phyloP scores from a whole-genome alignment of 92 coral and sea anemone genomes.

The Blastomussa wellsi region DNA sequence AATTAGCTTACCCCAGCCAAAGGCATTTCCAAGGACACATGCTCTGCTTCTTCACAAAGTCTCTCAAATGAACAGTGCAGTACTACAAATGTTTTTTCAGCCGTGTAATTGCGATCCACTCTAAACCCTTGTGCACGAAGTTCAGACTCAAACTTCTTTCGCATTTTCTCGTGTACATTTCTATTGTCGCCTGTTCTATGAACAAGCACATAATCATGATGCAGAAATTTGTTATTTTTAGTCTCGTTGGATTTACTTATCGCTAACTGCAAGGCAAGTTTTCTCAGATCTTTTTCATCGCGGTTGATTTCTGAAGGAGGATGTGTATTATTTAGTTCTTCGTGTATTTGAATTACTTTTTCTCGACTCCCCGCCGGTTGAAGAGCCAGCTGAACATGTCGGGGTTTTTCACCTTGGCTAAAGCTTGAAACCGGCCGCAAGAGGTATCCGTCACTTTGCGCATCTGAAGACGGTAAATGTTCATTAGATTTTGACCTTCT shows the following conservation, averaged over 20 bases:
- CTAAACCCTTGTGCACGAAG: constrained; percentile 75
- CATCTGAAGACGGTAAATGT: constrained; percentile 16
- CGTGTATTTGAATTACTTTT: constrained; percentile 39
- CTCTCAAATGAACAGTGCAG: constrained; percentile 94
- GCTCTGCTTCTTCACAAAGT: constrained; percentile 93
- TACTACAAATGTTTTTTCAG: constrained; percentile 72
- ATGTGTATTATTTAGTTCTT: constrained; percentile 23
- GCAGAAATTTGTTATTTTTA: constrained; percentile 53
- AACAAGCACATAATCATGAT: constrained; percentile 84
- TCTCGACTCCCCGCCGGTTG: constrained; percentile 49
- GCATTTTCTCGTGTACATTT: constrained; percentile 61
- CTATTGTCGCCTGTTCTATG: constrained; percentile 74
- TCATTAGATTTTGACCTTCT: constrained; percentile 34
- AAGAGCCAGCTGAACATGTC: constrained; percentile 28
- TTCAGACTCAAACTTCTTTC: constrained; percentile 73
- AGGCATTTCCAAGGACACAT: constrained; percentile 89
- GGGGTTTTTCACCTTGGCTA: constrained; percentile 17
- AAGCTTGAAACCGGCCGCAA: constrained; percentile 27
- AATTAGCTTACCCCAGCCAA: constrained; percentile 85
- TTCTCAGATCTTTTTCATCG: constrained; percentile 72
- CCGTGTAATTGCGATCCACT: constrained; percentile 77
- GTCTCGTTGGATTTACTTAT: constrained; percentile 47
- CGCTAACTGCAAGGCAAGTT: constrained; percentile 83
- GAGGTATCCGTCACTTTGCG: constrained; percentile 14
- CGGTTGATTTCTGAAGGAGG: constrained; percentile 13